These are phyloP conservation scores for Todus mexicanus DNA, from an alignment of 2,797 vertebrate species.

Conservation along the genomic window DNA sequence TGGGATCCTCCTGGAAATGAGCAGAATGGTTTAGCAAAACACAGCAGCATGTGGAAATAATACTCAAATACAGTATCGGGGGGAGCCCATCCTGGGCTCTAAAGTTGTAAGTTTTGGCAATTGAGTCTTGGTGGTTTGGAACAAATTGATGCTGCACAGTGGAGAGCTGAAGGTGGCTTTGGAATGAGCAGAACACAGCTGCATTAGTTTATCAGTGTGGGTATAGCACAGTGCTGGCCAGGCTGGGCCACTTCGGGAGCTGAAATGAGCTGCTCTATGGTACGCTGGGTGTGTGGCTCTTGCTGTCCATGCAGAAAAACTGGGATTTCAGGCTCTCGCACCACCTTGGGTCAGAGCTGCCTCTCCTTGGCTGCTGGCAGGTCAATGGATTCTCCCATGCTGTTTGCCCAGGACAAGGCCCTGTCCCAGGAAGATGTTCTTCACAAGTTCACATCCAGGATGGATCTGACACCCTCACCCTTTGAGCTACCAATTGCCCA, in stretches of 20 bases:
- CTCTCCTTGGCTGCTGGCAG: not conserved
- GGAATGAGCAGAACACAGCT: not conserved
- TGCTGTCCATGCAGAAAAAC: not conserved
- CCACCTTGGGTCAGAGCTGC: not conserved
- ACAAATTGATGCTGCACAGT: not conserved
- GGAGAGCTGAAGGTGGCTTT: not conserved
- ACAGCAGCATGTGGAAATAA: not conserved
- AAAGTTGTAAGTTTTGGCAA: not conserved
- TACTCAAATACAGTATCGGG: not conserved
- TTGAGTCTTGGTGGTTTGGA: not conserved
- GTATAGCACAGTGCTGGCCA: not conserved
- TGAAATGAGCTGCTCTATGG: not conserved
- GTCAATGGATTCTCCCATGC: not conserved
- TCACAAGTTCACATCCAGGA: not conserved
- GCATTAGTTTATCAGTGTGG: not conserved
- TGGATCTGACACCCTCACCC: not conserved
- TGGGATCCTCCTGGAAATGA: slow-evolving; percentile 40
- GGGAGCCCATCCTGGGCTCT: not conserved
- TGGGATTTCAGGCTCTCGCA: not conserved
- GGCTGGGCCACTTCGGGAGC: not conserved
- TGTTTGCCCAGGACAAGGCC: not conserved
- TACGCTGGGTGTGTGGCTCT: not conserved
- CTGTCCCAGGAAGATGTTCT: not conserved
- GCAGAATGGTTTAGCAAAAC: not conserved
- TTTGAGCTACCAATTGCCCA: not conserved